Evolutionary conservation across 2,113 vertebrate species (phyloP), one percentile per base, ranked within the genome.

Genomic region (Scytalopus superciliaris): DNA sequence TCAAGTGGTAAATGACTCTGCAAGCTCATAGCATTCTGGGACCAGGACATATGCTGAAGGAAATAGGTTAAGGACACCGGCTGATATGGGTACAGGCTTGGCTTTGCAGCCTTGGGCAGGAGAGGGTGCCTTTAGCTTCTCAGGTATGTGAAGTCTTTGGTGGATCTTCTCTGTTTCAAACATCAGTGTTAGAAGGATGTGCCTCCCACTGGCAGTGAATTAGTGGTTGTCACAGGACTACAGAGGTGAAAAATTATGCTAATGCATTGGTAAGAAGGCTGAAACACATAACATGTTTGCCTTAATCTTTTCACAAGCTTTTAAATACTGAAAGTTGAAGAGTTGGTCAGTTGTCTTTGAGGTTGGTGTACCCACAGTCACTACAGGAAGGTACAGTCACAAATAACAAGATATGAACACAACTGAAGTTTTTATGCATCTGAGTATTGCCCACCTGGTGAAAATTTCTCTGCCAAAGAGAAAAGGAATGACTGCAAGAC

Each of bases 91-190:
- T 59, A 57, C 6, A 24, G n/a, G 42, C 35, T 67, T 76, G 15
- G 23, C 35, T 49, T 79, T 93, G 31, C 0, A 2, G 7, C 27
- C 35, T 40, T 3, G 45, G 27, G 18, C 8, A 57, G 37, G 56
- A 78, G 57, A 76, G 19, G 7, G 4, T 87, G 33, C n/a, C 5
- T 18, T 82, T 56, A 78, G 12, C 19, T 79, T 70, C 62, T 68
- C 0, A 0, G 3, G 28, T 33, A 2, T 60, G 22, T 73, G 66
- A 89, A 9, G 17, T 49, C 40, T 80, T 53, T 19, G 16, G 37
- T 79, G 25, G 21, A 49, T 55, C 16, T 81, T 84, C 21, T 27
- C 16, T 49, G 5, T 67, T 90, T 17, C 64, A 67, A 24, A 39
- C 4, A 28, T 28, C 42, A 66, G 64, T 67, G 44, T 56, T 19